Base-by-base conservation (phyloP, 2,113 vertebrate genomes). In the Apodemus sylvaticus region DNA sequence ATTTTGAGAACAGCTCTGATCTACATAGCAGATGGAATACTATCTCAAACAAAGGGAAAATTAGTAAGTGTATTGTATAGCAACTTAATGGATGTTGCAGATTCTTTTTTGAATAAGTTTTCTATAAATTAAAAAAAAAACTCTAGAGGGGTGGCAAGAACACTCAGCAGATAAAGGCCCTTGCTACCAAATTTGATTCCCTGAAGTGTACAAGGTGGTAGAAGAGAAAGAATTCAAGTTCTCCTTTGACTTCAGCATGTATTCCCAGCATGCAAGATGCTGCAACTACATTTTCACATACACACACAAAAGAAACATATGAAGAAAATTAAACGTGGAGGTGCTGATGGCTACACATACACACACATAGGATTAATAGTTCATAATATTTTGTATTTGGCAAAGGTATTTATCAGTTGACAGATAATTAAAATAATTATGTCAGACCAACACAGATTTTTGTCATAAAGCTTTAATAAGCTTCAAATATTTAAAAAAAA, bases 391-490 rank as follows among this genome's bases (percentile, higher is more conserved):
- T 73, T 85, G 78, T 64, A 51, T 76, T 91, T 64, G 78, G 71
- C 11, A 76, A 71, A 78, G 51, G 36, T 68, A 51, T 36, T 77
- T 81, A 70, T 53, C 3, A 78, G 7, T 86, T 94, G 29, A 26
- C 58, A 89, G 36, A 87, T 64, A 83, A 39, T 89, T 62, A 79
- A 94, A 60, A 94, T 45, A 29, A 55, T 20, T 73, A 66, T 89
- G 26, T 4, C 64, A 74, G 19, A 66, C 20, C 13, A 79, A 16
- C 79, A 22, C 9, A 8, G 3, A 42, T 70, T 91, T 93, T 91
- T 89, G 1, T 76, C 9, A 70, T 64, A 74, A 93, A 91, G 74
- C 11, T 58, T 71, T 58, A 36, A 60, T 58, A 77, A 51, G 51
- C 8, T 60, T 95, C n/a, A 90, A 55, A 34, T 77, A 86, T 51